phyloP scores from a whole-genome alignment of 2,113 vertebrate genomes.

The Spizaetus ornatus region DNA sequence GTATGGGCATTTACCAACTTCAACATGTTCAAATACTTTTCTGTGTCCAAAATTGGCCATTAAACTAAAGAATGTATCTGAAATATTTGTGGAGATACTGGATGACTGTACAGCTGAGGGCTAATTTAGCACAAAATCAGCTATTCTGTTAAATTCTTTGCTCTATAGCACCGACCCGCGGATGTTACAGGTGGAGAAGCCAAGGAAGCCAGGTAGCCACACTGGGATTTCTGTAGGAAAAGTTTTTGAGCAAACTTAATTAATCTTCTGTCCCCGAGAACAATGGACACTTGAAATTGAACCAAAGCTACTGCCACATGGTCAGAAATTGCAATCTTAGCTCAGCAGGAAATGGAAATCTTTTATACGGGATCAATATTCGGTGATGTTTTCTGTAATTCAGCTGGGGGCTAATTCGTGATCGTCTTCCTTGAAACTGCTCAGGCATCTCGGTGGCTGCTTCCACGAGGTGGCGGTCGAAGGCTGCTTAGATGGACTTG shows the following conservation, averaged over 20 bases:
- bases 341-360: not conserved
- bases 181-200: not conserved
- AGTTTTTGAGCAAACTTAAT: not conserved
- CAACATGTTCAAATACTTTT: not conserved
- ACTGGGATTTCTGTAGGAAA: not conserved
- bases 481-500: not conserved
- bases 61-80: not conserved
- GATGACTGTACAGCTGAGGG: not conserved
- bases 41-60: not conserved
- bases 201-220: not conserved
- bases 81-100: not conserved
- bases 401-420: not conserved
- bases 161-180: not conserved
- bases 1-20: not conserved
- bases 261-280: not conserved
- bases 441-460: not conserved
- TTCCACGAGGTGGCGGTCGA: conserved; percentile 45
- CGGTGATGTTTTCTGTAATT: not conserved
- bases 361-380: not conserved
- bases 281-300: not conserved
- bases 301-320: not conserved
- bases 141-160: not conserved
- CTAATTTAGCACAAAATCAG: not conserved
- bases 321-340: not conserved
- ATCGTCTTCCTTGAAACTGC: not conserved